Conservation (phyloP, 2,888 invertebrate genomes). For the Cosmia pyralina region DNA sequence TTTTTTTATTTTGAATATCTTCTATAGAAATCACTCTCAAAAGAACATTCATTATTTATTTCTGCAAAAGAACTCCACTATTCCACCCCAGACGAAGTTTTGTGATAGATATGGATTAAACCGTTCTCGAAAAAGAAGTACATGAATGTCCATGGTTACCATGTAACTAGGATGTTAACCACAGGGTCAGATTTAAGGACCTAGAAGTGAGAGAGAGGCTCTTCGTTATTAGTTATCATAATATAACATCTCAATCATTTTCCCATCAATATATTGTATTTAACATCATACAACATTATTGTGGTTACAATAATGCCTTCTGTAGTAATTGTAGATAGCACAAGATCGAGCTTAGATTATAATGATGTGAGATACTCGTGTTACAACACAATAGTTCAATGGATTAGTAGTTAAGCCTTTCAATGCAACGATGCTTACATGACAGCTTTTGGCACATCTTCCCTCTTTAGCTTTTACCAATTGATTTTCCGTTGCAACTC, state of each 20-base stretch:
- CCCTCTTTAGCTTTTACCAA: not conserved
- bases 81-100: no score
- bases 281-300: not conserved
- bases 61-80: no score
- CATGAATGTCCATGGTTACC: not conserved
- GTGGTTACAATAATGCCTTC: not conserved
- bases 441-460: conserved; percentile 6
- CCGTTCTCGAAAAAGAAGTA: not conserved
- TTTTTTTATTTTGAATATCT: no score
- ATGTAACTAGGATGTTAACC: not conserved
- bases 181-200: not conserved
- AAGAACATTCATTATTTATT: no score
- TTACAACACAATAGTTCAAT: conserved; percentile 6
- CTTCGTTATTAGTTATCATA: not conserved
- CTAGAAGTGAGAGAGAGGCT: not conserved
- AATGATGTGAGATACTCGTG: no score
- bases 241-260: not conserved
- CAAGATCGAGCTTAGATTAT: not conserved
- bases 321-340: not conserved
- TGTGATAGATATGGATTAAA: not conserved
- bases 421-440: conserved; percentile 21
- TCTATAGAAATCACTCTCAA: no score
- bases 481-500: not conserved
- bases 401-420: no score
- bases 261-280: not conserved